Base-by-base conservation (phyloP, 2,888 invertebrate species). In the Pteria penguin region DNA sequence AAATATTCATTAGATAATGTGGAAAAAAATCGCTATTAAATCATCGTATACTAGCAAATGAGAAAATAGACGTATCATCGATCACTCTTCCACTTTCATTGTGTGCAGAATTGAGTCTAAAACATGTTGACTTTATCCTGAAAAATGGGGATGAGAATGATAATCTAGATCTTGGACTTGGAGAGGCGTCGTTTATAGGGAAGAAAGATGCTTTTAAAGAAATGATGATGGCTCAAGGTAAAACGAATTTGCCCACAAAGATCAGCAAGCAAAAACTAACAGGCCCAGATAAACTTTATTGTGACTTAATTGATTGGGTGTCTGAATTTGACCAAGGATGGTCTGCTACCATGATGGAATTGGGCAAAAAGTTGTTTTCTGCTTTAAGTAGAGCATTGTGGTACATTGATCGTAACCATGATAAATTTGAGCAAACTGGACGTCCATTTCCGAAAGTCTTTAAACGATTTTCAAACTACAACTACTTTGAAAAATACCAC, bases 331-430 rank as follows among this genome's bases (percentile, higher is more conserved):
- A 27, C n/a, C 26, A 52, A 29, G 52, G 66, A 2, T 66, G 54
- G 27, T 29, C 27, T 4, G 26, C 11, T 2, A 14, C 45, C n/a
- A 29, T 27, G 1, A 22, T 29, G 14, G 54, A 54, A 5, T 52
- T 36, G 11, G 22, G 31, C 18, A 45, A 54, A 14, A 33, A 33
- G 26, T 26, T 63, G 0, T 4, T 63, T 5, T 33, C 32, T 4
- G 36, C 24, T 33, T 36, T 63, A 8, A 32, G 32, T 26, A 32
- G 36, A 22, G 33, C 26, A 63, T 24, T 22, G 36, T 70, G 45
- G 70, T 70, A 70, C n/a, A 61, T 70, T 8, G 70, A 70, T 27
- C 60, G 45, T 52, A 22, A 27, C 11, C 70, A 70, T 70, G 52
- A 60, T n/a, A 70, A 70, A 52, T 45, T 70, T 18, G 29, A 5